These are phyloP conservation scores for Mirounga angustirostris DNA, from an alignment of 2,113 vertebrate genomes.

Conservation along the genomic window DNA sequence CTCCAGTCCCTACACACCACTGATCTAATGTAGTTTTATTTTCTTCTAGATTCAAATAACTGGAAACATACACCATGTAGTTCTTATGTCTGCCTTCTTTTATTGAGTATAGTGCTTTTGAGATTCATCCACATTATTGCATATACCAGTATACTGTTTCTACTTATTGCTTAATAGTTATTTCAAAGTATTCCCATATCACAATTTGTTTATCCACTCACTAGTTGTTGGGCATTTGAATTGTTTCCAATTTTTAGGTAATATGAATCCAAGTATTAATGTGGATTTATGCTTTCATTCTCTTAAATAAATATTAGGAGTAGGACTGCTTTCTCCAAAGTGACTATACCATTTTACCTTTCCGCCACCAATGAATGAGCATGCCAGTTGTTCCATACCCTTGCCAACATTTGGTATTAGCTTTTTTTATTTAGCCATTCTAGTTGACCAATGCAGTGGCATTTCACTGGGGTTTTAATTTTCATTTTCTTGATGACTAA, in stretches of 20 bases:
- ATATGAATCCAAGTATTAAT: background rate
- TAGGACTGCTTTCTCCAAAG: background rate
- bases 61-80: background rate
- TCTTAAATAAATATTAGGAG: background rate
- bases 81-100: background rate
- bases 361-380: background rate
- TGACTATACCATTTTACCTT: background rate
- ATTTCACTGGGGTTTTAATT: background rate
- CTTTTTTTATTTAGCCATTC: background rate
- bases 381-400: background rate
- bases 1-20: background rate
- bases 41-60: background rate
- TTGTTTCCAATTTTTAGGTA: background rate
- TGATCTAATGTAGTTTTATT: background rate
- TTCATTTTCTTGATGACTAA: background rate
- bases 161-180: background rate
- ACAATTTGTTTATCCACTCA: background rate
- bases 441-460: background rate
- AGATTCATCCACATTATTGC: background rate
- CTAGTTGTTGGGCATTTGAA: background rate
- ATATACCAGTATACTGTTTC: background rate
- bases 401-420: background rate
- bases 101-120: background rate
- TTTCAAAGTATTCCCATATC: background rate
- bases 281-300: background rate